Evolutionary conservation across 2,888 invertebrate species (phyloP), one percentile per base, ranked within the genome.

Genomic region (Schizaphis graminum): DNA sequence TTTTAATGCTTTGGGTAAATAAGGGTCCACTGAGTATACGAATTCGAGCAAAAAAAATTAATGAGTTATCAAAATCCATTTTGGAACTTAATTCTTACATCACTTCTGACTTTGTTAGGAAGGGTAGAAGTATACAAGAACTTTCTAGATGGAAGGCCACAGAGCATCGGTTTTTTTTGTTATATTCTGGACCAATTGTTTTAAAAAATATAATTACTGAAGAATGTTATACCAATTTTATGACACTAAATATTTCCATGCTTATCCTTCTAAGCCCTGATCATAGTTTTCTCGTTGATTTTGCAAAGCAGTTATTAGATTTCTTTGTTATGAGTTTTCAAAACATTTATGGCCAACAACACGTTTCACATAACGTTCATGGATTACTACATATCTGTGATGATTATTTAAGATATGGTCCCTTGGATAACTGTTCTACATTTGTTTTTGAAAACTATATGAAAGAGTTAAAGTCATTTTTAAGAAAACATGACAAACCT

Each of bases 101-200:
- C 10, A n/a, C 89, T 16, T 87, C 87, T 41, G 87, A 89, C 24
- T 89, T 89, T 49, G 47, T 49, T 49, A 86, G 86, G n/a, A 86
- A 86, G 16, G 28, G 47, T n/a, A 86, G 86, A 49, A 41, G 41
- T 56, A 53, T 89, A 41, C 57, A 89, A 56, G 89, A 89, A 89
- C 41, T 89, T 11, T 8, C 24, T 89, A 35, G 89, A 24, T 89
- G 89, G 89, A 89, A 89, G 4, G 89, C 57, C 35, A 26, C 57
- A 7, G 57, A 87, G 49, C 28, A n/a, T 47, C 10, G 87, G 49
- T 84, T 41, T 87, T 87, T 87, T n/a, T n/a, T n/a, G n/a, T n/a
- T n/a, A n/a, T n/a, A n/a, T n/a, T n/a, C n/a, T n/a, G n/a, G n/a
- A n/a, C n/a, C n/a, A n/a, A n/a, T n/a, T n/a, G n/a, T n/a, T n/a